Conservation (phyloP, 2,888 invertebrate species). For the Furcula furcula region DNA sequence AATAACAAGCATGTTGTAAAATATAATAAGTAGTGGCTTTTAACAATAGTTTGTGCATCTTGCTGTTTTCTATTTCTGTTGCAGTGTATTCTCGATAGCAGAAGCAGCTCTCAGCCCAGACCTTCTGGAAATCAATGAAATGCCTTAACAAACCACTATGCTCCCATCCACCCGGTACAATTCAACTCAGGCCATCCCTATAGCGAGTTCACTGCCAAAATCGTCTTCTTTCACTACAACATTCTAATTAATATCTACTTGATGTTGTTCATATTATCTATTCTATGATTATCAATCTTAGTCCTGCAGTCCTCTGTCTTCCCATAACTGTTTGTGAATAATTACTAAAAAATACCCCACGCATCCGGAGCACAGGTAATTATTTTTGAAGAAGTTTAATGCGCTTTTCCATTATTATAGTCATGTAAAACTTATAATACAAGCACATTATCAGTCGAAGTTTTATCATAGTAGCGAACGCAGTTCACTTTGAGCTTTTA, state of each 20-base stretch:
- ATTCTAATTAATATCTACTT: constrained; percentile 3
- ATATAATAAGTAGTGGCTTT: constrained; percentile 51
- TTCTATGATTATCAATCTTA: constrained; percentile 29
- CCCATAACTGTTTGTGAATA: constrained; percentile 9
- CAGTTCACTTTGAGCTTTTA: constrained; percentile 51
- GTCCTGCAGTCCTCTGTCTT: constrained; percentile 9
- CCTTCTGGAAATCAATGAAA: constrained; percentile 56
- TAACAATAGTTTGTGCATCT: constrained; percentile 69
- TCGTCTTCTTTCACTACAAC: constrained; percentile 4
- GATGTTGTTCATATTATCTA: constrained; percentile 2
- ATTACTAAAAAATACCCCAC: constrained; percentile 32
- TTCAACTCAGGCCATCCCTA: constrained; percentile 15
- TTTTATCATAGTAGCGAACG: constrained; percentile 34
- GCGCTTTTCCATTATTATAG: constrained; percentile 33
- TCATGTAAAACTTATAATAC: constrained; percentile 29
- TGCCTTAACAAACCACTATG: constrained; percentile 37
- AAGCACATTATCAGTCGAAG: constrained; percentile 34
- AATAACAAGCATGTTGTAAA: constrained; percentile 46
- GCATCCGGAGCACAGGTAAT: constrained; percentile 67
- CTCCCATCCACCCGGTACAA: constrained; percentile 23
- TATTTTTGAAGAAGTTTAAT: constrained; percentile 31
- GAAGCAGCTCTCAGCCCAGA: constrained; percentile 63
- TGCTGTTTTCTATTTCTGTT: constrained; percentile 75
- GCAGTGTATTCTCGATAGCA: constrained; percentile 68
- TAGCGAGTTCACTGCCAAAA: constrained; percentile 5